Base-by-base conservation (phyloP, 2,113 vertebrate genomes). In the Ceyx margarethae region DNA sequence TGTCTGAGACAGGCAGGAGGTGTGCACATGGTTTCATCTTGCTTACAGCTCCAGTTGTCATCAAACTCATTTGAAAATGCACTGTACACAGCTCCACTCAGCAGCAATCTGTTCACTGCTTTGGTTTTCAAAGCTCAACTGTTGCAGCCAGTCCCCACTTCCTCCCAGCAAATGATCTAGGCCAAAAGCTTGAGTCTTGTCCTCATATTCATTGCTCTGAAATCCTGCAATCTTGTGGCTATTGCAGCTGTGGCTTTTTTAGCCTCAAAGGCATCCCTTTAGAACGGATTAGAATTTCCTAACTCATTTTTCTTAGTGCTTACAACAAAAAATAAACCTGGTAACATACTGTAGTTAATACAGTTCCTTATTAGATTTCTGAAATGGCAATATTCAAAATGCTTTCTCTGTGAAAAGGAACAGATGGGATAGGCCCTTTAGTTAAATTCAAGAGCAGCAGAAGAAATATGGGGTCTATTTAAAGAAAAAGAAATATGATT, bases 31-130 rank as follows among this genome's bases (percentile, higher is more conserved):
- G 81, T 66, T 96, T 91, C 83, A 73, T 68, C 87, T 81, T 87
- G 54, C 23, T 92, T 87, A 79, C 74, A 88, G 62, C 78, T 87
- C 83, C 54, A 76, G 75, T 88, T 80, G 69, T 26, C 94, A 86
- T 48, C 93, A 94, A 42, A 94, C 89, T 94, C 62, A 94, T 93
- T 93, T 95, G 87, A 92, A 96, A 95, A 93, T 66, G 92, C 68
- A 71, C 71, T 31, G 57, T 69, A 96, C 46, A 93, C 85, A 93
- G 87, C 48, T 91, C 64, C 3, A 4, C 78, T 89, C 81, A 76
- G 84, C 54, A 94, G 86, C 92, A 92, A 91, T 96, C 91, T 93
- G 95, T 92, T 93, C 86, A 8, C 37, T 89, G 71, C 66, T 90
- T 79, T 62, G 87, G 78, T 93, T 96, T 79, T 58, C 67, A 92